Evolutionary conservation across 2,797 vertebrate genomes (phyloP).

Genomic region (Girardinus metallicus): DNA sequence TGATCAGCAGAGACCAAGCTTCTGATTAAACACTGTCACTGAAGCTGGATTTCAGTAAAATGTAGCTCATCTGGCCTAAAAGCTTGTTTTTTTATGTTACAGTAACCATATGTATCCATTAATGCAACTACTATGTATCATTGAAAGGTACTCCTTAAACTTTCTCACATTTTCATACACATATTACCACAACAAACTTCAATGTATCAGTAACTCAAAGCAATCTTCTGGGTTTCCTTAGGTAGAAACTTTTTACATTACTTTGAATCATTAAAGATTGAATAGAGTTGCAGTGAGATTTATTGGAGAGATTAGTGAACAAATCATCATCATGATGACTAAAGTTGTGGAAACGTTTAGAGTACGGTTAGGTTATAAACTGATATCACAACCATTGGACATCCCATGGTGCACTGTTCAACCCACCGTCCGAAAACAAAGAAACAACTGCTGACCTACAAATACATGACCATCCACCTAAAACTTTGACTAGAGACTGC

Average conservation of each 20-base stretch:
- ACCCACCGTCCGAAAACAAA: neutral
- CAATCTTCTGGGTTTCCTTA: too few species aligned
- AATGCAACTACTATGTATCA: neutral
- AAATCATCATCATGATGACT: neutral
- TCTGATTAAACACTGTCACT: slow-evolving; percentile 40
- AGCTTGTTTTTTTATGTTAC: slow-evolving; percentile 54
- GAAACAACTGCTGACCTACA: neutral
- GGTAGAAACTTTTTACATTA: too few species aligned
- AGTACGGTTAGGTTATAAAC: neutral
- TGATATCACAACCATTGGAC: neutral
- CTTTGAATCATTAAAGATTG: neutral
- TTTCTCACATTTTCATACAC: neutral
- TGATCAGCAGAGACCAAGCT: neutral
- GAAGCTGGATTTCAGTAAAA: slow-evolving; percentile 48
- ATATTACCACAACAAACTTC: neutral
- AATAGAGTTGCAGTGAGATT: neutral
- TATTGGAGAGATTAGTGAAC: neutral
- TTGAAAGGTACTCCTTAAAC: neutral
- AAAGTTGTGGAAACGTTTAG: neutral
- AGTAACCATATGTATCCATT: neutral
- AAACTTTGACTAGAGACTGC: neutral
- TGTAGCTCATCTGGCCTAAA: slow-evolving; percentile 47
- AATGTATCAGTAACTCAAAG: neutral
- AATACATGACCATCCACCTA: neutral
- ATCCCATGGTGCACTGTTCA: too few species aligned